Evolutionary conservation across 2,113 vertebrate species (phyloP).

Genomic region (Rissa tridactyla): DNA sequence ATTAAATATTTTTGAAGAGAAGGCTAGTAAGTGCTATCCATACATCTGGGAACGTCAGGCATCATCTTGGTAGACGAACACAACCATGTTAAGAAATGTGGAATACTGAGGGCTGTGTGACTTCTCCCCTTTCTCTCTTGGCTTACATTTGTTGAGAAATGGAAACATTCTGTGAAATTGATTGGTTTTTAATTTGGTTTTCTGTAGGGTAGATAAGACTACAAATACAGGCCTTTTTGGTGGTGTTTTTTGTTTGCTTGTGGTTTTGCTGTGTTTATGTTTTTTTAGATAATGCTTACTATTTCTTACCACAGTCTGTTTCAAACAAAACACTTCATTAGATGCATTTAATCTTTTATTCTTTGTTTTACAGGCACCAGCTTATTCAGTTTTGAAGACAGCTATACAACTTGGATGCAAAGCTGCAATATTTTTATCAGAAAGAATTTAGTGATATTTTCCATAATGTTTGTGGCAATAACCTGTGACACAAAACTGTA

Average conservation of each 20-base stretch:
- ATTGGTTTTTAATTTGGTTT: neutral
- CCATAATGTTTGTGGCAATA: neutral
- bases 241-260: neutral
- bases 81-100: neutral
- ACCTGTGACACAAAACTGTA: neutral
- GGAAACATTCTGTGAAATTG: neutral
- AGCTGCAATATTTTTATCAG: slow-evolving; percentile 88
- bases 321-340: neutral
- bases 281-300: neutral
- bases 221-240: neutral
- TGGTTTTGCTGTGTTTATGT: neutral
- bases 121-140: neutral
- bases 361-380: slow-evolving; percentile 81
- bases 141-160: neutral
- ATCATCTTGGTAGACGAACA: neutral
- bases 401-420: slow-evolving; percentile 91
- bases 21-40: neutral
- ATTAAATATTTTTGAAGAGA: neutral
- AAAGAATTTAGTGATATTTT: slow-evolving; percentile 79
- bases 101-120: neutral
- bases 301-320: neutral
- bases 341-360: neutral
- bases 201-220: neutral
- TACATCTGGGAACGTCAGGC: neutral
- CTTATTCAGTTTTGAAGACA: slow-evolving; percentile 86